Conservation (phyloP, 2,113 vertebrate genomes). For the Edolisoma coerulescens region DNA sequence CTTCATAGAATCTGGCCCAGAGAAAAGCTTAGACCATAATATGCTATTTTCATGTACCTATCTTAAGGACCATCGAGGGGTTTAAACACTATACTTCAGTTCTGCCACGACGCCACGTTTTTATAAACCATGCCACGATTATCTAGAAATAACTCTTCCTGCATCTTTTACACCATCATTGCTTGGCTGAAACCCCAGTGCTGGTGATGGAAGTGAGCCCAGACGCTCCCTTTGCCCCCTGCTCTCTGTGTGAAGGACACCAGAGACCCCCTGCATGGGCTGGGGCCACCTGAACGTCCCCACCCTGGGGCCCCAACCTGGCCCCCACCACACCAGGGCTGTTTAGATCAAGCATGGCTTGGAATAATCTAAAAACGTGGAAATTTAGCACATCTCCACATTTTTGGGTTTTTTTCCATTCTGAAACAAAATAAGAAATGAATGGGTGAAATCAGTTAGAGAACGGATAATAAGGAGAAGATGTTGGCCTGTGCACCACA, state of each 20-base stretch:
- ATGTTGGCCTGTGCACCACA: not conserved
- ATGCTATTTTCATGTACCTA: not conserved
- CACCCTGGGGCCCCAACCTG: not conserved
- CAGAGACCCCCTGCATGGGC: accelerated
- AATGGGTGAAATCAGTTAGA: not conserved
- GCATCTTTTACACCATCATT: not conserved
- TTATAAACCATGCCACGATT: not conserved
- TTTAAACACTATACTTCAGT: not conserved
- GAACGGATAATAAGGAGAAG: not conserved
- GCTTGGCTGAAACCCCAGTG: not conserved
- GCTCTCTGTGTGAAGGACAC: accelerated
- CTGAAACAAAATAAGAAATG: not conserved
- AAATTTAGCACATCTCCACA: not conserved
- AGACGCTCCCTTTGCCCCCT: accelerated
- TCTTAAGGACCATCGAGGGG: not conserved
- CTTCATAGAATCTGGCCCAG: not conserved
- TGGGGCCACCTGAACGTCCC: accelerated
- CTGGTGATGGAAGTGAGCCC: not conserved
- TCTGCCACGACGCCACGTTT: not conserved
- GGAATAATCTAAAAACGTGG: not conserved
- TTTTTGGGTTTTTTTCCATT: not conserved
- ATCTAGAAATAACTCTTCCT: not conserved
- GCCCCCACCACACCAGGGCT: not conserved
- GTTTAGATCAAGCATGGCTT: not conserved
- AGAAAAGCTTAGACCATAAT: not conserved